A percentile compares a stretch with the other conserved stretches of the same genome.
Conservation (phyloP, 2,888 invertebrate genomes). For the Hydrotaea cyrtoneurina region DNA sequence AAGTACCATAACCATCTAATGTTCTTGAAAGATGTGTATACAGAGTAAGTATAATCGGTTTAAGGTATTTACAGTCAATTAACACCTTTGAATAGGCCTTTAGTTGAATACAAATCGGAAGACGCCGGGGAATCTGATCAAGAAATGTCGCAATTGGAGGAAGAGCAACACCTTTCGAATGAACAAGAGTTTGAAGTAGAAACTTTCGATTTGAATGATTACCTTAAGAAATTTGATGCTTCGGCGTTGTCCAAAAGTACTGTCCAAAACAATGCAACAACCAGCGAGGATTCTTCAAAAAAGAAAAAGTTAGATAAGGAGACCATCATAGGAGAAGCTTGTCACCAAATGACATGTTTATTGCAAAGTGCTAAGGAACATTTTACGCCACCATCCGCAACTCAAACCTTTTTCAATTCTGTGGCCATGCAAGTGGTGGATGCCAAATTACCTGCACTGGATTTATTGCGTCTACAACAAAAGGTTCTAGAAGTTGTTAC, state of each 20-base stretch:
- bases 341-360: conserved; percentile 54
- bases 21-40: neutral
- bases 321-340: conserved; percentile 53
- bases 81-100: neutral
- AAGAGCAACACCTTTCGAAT: conserved; percentile 22
- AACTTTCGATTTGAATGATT: conserved; percentile 62
- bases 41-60: neutral
- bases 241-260: neutral
- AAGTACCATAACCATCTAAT: neutral
- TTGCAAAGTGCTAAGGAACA: conserved; percentile 61
- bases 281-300: neutral
- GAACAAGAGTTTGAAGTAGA: conserved; percentile 60
- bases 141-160: neutral
- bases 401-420: conserved; percentile 61
- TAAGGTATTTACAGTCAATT: no score
- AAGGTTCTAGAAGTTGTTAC: conserved; percentile 58
- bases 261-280: neutral
- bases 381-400: conserved; percentile 59
- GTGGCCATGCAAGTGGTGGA: conserved; percentile 59
- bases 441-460: conserved; percentile 55
- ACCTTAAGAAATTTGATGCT: conserved; percentile 58
- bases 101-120: neutral
- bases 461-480: conserved; percentile 62
- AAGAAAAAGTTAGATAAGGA: conserved; percentile 60
- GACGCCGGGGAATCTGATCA: neutral